phyloP scores from a whole-genome alignment of 2,888 invertebrate species.

The Trachelus troglodyta region DNA sequence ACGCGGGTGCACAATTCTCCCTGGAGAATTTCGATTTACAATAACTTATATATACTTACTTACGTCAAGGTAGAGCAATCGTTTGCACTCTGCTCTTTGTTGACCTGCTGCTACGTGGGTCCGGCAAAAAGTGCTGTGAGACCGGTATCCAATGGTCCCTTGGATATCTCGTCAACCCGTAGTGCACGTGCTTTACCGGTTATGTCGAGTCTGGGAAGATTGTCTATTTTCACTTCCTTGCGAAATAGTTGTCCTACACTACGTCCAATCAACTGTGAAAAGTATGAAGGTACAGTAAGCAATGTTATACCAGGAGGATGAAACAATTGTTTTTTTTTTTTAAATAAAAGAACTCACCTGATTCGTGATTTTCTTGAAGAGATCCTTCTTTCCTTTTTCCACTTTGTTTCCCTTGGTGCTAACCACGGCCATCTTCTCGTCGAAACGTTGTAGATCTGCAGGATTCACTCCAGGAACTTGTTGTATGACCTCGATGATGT shows the following conservation, averaged over 20 bases:
- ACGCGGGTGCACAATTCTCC: not conserved
- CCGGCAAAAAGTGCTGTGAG: constrained; percentile 61
- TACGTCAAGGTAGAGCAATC: constrained; percentile 50
- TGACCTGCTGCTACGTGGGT: constrained; percentile 59
- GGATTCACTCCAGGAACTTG: constrained; percentile 86
- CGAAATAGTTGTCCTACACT: constrained; percentile 90
- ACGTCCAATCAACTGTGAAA: constrained; percentile 79
- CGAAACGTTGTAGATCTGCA: constrained; percentile 84
- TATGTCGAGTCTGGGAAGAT: constrained; percentile 79
- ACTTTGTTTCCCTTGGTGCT: constrained; percentile 81
- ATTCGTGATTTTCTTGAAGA: constrained; percentile 89
- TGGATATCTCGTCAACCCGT: constrained; percentile 58
- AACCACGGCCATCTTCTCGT: constrained; percentile 80
- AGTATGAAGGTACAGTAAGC: constrained; percentile 26
- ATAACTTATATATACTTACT: constrained; percentile 47
- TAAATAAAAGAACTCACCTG: constrained; percentile 68
- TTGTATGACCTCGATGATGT: constrained; percentile 74
- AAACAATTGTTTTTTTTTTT: not conserved
- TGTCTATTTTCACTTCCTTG: constrained; percentile 86
- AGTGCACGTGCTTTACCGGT: constrained; percentile 52
- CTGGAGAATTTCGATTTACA: constrained; percentile 27
- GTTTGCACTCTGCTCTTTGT: constrained; percentile 39
- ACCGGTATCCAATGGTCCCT: constrained; percentile 54
- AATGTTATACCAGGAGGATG: not conserved
- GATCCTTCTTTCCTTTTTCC: constrained; percentile 90